Evolutionary conservation across 2,888 invertebrate genomes (phyloP).

Genomic region (Brachyopa scutellaris): DNA sequence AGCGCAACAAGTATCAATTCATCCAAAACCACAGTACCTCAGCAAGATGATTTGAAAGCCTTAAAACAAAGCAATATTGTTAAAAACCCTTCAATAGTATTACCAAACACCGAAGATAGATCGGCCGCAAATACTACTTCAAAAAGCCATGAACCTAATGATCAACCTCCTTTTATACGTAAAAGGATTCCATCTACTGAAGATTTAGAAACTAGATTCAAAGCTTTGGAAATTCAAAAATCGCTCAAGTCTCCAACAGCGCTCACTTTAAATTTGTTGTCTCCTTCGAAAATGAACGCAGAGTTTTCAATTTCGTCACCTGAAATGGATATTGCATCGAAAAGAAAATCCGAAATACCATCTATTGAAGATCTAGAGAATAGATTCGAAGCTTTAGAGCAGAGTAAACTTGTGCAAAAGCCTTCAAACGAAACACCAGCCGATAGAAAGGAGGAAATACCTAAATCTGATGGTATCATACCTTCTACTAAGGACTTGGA

Average conservation of each 20-base stretch:
- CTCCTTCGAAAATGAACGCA: constrained; percentile 21
- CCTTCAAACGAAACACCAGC: constrained; percentile 31
- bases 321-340: not conserved
- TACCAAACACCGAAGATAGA: constrained; percentile 21
- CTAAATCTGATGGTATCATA: not conserved
- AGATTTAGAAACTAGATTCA: constrained; percentile 77
- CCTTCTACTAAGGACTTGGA: constrained; percentile 33
- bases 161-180: constrained; percentile 17
- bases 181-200: constrained; percentile 76
- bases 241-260: constrained; percentile 49
- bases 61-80: not conserved
- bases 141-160: constrained; percentile 8
- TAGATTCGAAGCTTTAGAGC: constrained; percentile 78
- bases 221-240: constrained; percentile 73
- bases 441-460: not conserved
- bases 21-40: not conserved
- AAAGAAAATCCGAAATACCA: constrained; percentile 75
- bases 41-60: not conserved
- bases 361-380: constrained; percentile 79
- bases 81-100: constrained; percentile 13
- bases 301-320: not conserved
- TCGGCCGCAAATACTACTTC: not conserved
- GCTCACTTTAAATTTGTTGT: constrained; percentile 48
- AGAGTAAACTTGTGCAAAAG: not conserved
- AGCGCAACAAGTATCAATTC: constrained; percentile 26